Conservation (phyloP, 2,797 vertebrate genomes). For the Coracias cyanogaster region DNA sequence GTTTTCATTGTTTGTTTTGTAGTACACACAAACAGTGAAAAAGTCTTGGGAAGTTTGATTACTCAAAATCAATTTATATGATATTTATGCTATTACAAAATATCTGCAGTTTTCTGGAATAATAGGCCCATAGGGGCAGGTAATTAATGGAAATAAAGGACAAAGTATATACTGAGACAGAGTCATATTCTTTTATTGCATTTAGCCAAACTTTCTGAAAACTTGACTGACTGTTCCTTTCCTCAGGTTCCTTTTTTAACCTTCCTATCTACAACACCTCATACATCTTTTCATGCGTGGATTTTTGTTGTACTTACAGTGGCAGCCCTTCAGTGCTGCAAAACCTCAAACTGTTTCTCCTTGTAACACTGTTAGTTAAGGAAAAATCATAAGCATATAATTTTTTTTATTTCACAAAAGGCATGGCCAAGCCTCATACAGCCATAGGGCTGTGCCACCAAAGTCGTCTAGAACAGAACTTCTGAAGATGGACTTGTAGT, state of each 20-base stretch:
- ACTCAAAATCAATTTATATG: neutral
- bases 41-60: neutral
- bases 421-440: neutral
- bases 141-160: neutral
- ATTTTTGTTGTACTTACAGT: neutral
- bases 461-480: neutral
- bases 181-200: neutral
- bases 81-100: neutral
- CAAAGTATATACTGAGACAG: neutral
- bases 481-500: neutral
- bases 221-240: neutral
- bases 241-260: neutral
- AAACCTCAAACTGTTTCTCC: neutral
- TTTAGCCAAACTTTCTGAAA: neutral
- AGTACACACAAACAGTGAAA: neutral
- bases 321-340: neutral
- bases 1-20: constrained; percentile 12
- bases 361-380: neutral
- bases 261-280: neutral
- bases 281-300: neutral
- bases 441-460: neutral
- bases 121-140: neutral
- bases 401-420: neutral
- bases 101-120: neutral
- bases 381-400: neutral